Conservation (phyloP, 2,888 invertebrate species). For the Hydropsyche betteni region DNA sequence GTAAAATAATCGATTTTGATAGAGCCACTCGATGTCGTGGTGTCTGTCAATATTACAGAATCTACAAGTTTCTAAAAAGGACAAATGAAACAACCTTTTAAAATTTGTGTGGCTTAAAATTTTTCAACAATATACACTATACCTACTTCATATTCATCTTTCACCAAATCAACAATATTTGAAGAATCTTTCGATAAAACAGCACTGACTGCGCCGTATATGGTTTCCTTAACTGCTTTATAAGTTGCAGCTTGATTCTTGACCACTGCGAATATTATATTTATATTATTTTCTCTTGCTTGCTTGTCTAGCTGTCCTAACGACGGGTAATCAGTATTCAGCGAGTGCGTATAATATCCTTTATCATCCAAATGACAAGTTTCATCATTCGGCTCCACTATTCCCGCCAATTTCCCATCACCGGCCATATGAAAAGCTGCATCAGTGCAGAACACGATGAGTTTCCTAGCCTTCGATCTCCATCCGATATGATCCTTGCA, state of each 20-base stretch:
- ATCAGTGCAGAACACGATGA: slow-evolving; percentile 82
- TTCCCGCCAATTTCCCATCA: slow-evolving; percentile 77
- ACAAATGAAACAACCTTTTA: too few species aligned
- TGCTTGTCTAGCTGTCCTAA: slow-evolving; percentile 72
- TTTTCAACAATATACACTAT: neutral
- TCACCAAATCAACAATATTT: slow-evolving; percentile 73
- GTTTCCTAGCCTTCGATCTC: slow-evolving; percentile 77
- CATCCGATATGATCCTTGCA: slow-evolving; percentile 78
- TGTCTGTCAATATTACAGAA: slow-evolving; percentile 60
- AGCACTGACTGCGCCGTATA: slow-evolving; percentile 75
- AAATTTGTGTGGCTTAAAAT: too few species aligned
- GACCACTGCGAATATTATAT: slow-evolving; percentile 80
- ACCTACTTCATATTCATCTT: slow-evolving; percentile 70
- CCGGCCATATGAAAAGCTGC: slow-evolving; percentile 81
- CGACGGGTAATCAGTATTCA: slow-evolving; percentile 81
- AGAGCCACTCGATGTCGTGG: slow-evolving; percentile 55
- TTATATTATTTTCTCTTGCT: slow-evolving; percentile 75
- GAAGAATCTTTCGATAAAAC: slow-evolving; percentile 69
- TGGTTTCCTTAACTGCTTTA: slow-evolving; percentile 65
- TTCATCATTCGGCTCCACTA: slow-evolving; percentile 77
- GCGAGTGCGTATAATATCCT: slow-evolving; percentile 67
- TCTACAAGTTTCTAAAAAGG: slow-evolving; percentile 60
- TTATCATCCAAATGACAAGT: slow-evolving; percentile 70
- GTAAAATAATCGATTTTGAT: slow-evolving; percentile 70
- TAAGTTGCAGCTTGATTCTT: slow-evolving; percentile 60